Evolutionary conservation across 2,888 invertebrate genomes (phyloP).

Genomic region (Bombyx huttoni): DNA sequence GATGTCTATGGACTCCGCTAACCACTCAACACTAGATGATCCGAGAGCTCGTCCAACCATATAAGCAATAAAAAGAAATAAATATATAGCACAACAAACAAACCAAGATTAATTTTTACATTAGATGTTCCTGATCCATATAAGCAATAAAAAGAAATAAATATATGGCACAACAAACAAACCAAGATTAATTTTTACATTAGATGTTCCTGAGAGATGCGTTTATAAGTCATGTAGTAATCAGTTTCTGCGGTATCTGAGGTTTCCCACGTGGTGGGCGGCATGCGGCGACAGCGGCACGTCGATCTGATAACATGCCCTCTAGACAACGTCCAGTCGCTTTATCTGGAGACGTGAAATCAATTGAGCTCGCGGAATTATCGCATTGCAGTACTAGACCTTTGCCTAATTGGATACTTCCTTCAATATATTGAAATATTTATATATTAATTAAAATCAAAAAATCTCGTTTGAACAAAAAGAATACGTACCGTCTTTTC

Average conservation of each 20-base stretch:
- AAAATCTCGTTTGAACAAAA: too few relatives aligned
- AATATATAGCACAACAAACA: too few relatives aligned
- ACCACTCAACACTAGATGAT: not conserved
- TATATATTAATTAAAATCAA: not conserved
- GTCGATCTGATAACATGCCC: constrained; percentile 57
- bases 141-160: too few relatives aligned
- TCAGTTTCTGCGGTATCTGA: constrained; percentile 11
- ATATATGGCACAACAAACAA: too few relatives aligned
- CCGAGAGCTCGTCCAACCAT: too few relatives aligned
- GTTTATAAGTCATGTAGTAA: constrained; percentile 8
- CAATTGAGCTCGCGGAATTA: constrained; percentile 62
- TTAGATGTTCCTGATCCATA: not conserved
- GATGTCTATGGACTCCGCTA: too few relatives aligned
- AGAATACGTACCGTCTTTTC: too few relatives aligned
- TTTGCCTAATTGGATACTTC: constrained; percentile 62
- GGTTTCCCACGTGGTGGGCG: constrained; percentile 53
- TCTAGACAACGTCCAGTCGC: constrained; percentile 56
- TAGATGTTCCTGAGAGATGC: not conserved
- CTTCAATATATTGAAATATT: constrained; percentile 15
- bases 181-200: not conserved
- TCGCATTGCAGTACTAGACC: constrained; percentile 50
- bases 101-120: not conserved
- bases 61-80: too few relatives aligned
- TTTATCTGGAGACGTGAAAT: constrained; percentile 58
- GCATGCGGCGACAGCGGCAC: constrained; percentile 44